Percentiles rank a stretch among this genome's conserved stretches.
phyloP scores from a whole-genome alignment of 2,888 invertebrate genomes.

The Drosophila tripunctata region DNA sequence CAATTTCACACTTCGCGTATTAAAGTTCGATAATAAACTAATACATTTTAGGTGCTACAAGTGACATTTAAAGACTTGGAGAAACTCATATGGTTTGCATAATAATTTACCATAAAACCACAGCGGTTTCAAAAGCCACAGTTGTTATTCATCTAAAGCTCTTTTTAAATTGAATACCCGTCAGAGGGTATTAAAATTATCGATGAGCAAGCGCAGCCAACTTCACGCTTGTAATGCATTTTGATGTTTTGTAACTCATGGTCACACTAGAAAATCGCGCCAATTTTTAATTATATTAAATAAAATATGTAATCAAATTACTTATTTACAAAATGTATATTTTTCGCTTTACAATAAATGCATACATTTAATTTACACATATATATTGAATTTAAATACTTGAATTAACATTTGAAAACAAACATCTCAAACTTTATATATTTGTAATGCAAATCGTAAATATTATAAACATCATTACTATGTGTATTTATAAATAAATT shows the following conservation, averaged over 20 bases:
- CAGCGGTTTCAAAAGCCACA: neutral
- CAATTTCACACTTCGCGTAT: neutral
- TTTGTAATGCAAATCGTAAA: too few relatives aligned
- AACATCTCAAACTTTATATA: too few relatives aligned
- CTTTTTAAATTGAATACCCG: neutral
- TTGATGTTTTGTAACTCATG: too few relatives aligned
- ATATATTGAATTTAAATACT: too few relatives aligned
- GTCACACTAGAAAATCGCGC: neutral
- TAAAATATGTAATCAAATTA: neutral
- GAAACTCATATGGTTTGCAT: neutral
- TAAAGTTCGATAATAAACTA: conserved; percentile 18
- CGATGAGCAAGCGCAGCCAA: neutral
- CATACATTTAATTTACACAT: too few relatives aligned
- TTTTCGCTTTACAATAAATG: too few relatives aligned
- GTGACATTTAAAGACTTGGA: neutral
- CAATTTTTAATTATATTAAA: too few relatives aligned
- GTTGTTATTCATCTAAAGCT: neutral
- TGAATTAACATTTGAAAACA: too few relatives aligned
- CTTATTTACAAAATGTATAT: conserved; percentile 2
- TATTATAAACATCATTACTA: too few relatives aligned
- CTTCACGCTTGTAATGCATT: neutral
- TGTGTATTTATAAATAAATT: conserved; percentile 10
- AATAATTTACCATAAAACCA: conserved; percentile 15
- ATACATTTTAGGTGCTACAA: neutral
- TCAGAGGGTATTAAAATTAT: too few relatives aligned